Evolutionary conservation across 2,113 vertebrate species (phyloP).

Genomic region (Amphilophus citrinellus): DNA sequence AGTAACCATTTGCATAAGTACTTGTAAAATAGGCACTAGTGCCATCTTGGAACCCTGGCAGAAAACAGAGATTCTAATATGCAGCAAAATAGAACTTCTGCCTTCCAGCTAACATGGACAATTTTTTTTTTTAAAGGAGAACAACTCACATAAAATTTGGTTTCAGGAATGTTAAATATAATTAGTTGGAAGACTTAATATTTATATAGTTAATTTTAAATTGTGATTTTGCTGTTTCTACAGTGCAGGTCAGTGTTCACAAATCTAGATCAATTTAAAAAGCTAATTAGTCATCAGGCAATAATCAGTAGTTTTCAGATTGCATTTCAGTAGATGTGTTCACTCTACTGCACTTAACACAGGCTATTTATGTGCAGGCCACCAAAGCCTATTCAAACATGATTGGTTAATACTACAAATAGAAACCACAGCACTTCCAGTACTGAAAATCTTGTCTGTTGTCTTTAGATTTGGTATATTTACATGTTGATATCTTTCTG

Average conservation of each 20-base stretch:
- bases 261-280: not conserved
- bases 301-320: not conserved
- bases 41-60: not conserved
- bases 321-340: not conserved
- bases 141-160: not conserved
- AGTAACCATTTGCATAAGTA: not conserved
- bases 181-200: not conserved
- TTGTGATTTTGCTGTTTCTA: not conserved
- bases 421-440: too few relatives aligned
- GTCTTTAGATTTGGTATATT: too few relatives aligned
- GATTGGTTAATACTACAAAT: too few relatives aligned
- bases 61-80: not conserved
- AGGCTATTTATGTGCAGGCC: too few relatives aligned
- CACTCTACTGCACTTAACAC: too few relatives aligned
- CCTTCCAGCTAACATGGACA: not conserved
- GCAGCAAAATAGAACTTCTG: not conserved
- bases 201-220: not conserved
- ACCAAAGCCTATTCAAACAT: too few relatives aligned
- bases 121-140: not conserved
- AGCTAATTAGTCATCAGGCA: fast-evolving
- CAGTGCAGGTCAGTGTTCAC: not conserved
- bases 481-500: too few relatives aligned
- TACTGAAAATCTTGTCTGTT: too few relatives aligned
- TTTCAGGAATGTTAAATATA: not conserved
- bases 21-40: not conserved